Evolutionary conservation across 2,888 invertebrate genomes (phyloP).

Genomic region (Himalopsyche anomala): DNA sequence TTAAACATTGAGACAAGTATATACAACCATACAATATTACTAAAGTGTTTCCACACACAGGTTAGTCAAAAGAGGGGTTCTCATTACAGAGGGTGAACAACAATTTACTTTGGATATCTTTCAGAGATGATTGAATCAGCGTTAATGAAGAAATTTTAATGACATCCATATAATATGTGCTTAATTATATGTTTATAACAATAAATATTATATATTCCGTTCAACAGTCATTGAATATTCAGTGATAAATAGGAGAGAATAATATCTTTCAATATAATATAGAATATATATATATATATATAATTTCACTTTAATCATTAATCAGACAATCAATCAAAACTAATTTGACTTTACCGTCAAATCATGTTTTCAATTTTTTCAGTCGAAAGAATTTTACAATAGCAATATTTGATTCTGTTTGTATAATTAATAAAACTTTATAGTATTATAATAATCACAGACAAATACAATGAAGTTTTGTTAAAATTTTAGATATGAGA

Average conservation of each 20-base stretch:
- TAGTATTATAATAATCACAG: slow-evolving; percentile 58
- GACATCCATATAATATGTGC: slow-evolving; percentile 32
- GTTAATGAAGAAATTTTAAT: not conserved
- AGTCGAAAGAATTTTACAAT: slow-evolving; percentile 55
- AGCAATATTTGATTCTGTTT: slow-evolving; percentile 44
- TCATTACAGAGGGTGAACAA: slow-evolving; percentile 1
- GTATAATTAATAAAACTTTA: slow-evolving; percentile 42
- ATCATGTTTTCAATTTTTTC: slow-evolving; percentile 48
- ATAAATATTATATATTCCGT: slow-evolving; percentile 3
- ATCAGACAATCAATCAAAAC: slow-evolving; percentile 45
- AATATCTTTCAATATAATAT: slow-evolving; percentile 36
- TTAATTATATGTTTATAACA: slow-evolving; percentile 10
- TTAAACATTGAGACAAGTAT: slow-evolving; percentile 11
- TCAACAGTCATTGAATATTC: slow-evolving; percentile 24
- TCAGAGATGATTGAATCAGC: slow-evolving; percentile 29
- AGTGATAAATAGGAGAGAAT: slow-evolving; percentile 23
- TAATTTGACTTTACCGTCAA: slow-evolving; percentile 43
- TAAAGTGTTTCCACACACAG: not conserved
- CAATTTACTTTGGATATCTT: slow-evolving; percentile 35
- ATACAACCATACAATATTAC: slow-evolving; percentile 29
- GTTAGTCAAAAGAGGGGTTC: not conserved
- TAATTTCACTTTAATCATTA: slow-evolving; percentile 18
- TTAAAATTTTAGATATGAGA: slow-evolving; percentile 17
- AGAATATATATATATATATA: slow-evolving; percentile 1
- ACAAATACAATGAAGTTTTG: slow-evolving; percentile 56